These are phyloP conservation scores for Onychorhynchus coronatus DNA, from an alignment of 2,113 vertebrate genomes.

Conservation along the genomic window DNA sequence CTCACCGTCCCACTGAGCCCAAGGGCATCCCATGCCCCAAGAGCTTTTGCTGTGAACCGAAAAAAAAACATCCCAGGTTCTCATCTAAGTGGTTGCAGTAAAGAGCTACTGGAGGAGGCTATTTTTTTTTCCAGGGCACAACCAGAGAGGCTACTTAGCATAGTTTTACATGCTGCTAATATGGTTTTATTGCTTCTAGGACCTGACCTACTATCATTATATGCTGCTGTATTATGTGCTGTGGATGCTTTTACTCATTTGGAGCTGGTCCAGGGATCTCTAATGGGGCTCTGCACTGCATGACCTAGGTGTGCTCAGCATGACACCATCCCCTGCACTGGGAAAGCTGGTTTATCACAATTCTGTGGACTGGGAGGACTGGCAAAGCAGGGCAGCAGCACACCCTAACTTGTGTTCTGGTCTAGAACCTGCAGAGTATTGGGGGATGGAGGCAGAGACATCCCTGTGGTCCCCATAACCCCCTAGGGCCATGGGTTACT, in stretches of 20 bases:
- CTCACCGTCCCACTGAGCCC: not conserved
- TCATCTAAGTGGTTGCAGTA: not conserved
- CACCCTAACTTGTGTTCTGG: accelerated
- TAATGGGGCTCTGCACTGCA: not conserved
- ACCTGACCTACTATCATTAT: slow-evolving; percentile 9
- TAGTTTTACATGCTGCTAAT: slow-evolving; percentile 45
- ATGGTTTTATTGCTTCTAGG: slow-evolving; percentile 50
- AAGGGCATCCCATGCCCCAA: not conserved
- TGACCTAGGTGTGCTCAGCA: slow-evolving; percentile 22
- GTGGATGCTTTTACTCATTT: slow-evolving; percentile 30
- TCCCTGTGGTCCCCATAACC: not conserved
- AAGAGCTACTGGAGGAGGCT: not conserved
- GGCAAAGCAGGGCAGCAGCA: not conserved
- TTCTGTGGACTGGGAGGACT: not conserved
- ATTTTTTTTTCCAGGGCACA: not conserved
- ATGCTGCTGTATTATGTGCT: not conserved
- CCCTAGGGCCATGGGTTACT: not conserved
- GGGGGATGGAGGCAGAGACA: not conserved
- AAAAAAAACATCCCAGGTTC: not conserved
- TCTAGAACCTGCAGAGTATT: not conserved
- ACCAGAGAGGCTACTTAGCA: slow-evolving; percentile 8
- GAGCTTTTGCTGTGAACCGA: not conserved
- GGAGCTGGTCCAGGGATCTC: slow-evolving; percentile 19
- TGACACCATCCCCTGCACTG: not conserved
- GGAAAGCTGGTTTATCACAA: not conserved